phyloP scores from a whole-genome alignment of 2,113 vertebrate species.

The Neogale vison region DNA sequence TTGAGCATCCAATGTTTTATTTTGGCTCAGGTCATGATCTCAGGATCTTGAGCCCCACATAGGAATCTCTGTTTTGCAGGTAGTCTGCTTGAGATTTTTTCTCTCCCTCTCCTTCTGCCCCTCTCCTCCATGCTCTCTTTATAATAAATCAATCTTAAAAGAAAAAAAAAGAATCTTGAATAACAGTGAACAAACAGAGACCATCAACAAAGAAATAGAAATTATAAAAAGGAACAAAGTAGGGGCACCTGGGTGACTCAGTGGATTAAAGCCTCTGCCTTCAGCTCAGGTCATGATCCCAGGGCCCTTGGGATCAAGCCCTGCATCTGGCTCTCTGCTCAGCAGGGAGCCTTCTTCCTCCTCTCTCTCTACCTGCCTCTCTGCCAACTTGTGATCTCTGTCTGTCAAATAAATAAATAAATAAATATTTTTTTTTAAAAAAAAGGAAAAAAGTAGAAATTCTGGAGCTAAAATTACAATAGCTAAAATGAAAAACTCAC shows the following conservation, averaged over 20 bases:
- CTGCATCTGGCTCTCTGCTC: too few relatives aligned
- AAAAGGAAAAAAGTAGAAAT: not conserved
- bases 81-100: not conserved
- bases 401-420: too few relatives aligned
- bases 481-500: not conserved
- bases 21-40: not conserved
- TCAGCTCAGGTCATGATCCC: too few relatives aligned
- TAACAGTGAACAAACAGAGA: not conserved
- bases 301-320: too few relatives aligned
- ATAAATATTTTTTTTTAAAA: too few relatives aligned
- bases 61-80: not conserved
- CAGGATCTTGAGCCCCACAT: not conserved
- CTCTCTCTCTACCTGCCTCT: too few relatives aligned
- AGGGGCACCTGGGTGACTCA: not conserved
- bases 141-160: not conserved
- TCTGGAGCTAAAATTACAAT: not conserved
- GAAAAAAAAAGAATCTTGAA: not conserved
- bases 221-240: not conserved
- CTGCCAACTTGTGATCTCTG: too few relatives aligned
- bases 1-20: not conserved
- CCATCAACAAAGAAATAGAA: not conserved
- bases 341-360: too few relatives aligned
- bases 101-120: not conserved
- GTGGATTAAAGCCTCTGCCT: too few relatives aligned
- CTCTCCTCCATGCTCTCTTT: not conserved